Percentiles rank a stretch among this genome's conserved stretches.
Conservation (phyloP, 2,113 vertebrate species). For the Passer montanus region DNA sequence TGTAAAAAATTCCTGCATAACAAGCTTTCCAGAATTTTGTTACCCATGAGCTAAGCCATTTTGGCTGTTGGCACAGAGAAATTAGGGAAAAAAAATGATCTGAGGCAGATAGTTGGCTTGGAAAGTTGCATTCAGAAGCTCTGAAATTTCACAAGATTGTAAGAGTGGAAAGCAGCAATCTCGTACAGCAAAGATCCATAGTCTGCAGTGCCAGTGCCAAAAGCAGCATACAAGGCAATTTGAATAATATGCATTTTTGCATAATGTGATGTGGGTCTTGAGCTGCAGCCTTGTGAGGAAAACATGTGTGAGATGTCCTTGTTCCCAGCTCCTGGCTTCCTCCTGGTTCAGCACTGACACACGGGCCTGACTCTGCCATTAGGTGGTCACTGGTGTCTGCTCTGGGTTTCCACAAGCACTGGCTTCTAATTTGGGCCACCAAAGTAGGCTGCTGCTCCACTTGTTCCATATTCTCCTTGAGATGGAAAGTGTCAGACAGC, state of each 20-base stretch:
- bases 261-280: neutral
- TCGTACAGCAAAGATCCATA: neutral
- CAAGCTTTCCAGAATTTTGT: neutral
- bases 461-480: neutral
- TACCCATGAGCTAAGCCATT: neutral
- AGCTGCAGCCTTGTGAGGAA: neutral
- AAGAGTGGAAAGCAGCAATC: neutral
- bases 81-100: neutral
- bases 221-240: neutral
- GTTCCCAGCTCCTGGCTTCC: neutral
- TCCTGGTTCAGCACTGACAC: neutral
- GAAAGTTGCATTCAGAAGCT: neutral
- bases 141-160: neutral
- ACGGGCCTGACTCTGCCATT: fast-evolving
- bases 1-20: neutral
- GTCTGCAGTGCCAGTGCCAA: neutral
- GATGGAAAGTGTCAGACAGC: neutral
- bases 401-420: fast-evolving
- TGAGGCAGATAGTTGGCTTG: conserved; percentile 23
- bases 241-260: neutral
- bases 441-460: neutral
- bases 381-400: neutral
- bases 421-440: neutral
- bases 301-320: neutral
- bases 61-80: neutral